These are phyloP conservation scores for Gadopsis marmoratus DNA, from an alignment of 2,797 vertebrate species.

Conservation along the genomic window DNA sequence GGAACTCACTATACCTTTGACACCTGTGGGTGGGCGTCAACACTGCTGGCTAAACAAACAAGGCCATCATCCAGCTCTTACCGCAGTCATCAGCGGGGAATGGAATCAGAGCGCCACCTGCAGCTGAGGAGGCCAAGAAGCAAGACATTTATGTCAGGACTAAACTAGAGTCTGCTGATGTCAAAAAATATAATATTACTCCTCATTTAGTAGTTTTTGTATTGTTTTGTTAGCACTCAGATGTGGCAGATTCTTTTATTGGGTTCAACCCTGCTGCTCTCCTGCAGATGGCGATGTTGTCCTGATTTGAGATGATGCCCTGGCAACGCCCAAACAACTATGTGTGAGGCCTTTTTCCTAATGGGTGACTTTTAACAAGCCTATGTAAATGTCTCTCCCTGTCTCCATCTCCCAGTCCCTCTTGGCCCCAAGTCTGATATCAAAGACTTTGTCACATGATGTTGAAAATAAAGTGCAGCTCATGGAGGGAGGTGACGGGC, in stretches of 20 bases:
- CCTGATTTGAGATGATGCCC: slow-evolving; percentile 56
- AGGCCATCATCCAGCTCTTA: slow-evolving; percentile 58
- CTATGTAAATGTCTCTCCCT: slow-evolving; percentile 65
- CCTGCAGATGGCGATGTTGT: slow-evolving; percentile 87
- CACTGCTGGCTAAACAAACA: slow-evolving; percentile 79
- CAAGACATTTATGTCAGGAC: background rate
- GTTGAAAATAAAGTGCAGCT: slow-evolving; percentile 42
- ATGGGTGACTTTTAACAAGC: slow-evolving; percentile 78
- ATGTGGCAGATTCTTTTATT: background rate
- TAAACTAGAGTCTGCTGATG: background rate
- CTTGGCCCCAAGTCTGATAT: slow-evolving; percentile 55
- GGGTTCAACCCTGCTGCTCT: slow-evolving; percentile 6
- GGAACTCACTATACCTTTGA: slow-evolving; percentile 72
- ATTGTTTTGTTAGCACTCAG: slow-evolving; percentile 22
- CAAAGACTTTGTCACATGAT: slow-evolving; percentile 58
- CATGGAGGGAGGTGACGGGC: slow-evolving; percentile 30
- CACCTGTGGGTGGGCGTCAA: slow-evolving; percentile 82
- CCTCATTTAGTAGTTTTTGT: background rate
- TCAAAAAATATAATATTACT: slow-evolving; percentile 3
- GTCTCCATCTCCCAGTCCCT: slow-evolving; percentile 55
- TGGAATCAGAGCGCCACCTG: slow-evolving; percentile 59
- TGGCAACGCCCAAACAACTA: slow-evolving; percentile 14
- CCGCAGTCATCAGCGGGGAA: slow-evolving; percentile 37
- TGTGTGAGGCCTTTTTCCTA: slow-evolving; percentile 77
- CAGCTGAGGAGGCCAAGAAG: slow-evolving; percentile 44